phyloP scores from a whole-genome alignment of 1,140 invertebrate species.

The Platyura marginata region DNA sequence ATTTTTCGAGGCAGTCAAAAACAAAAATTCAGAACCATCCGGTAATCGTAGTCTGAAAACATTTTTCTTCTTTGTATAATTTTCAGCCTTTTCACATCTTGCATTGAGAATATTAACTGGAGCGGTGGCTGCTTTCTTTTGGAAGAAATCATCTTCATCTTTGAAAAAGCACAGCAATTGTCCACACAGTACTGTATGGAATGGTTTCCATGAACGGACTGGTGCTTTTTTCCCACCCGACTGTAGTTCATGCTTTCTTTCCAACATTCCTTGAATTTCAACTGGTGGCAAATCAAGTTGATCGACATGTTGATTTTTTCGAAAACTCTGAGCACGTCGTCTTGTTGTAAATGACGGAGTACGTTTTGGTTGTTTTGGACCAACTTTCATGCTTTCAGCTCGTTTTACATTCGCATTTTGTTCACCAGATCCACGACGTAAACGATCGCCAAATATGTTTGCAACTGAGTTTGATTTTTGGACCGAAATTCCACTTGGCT shows the following conservation, averaged over 20 bases:
- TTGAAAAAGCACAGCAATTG: conserved; percentile 97
- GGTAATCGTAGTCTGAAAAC: conserved; percentile 74
- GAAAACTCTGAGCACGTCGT: conserved; percentile 72
- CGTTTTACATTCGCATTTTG: conserved; percentile 46
- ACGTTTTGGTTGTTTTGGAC: conserved; percentile 52
- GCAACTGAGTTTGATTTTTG: conserved; percentile 36
- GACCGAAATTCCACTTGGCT: conserved; percentile 5
- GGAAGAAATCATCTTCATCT: conserved; percentile 77
- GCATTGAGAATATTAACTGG: conserved; percentile 76
- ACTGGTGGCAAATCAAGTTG: conserved; percentile 68
- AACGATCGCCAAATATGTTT: conserved; percentile 51
- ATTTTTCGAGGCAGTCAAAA: conserved; percentile 50
- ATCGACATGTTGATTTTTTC: conserved; percentile 50
- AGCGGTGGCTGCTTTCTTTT: conserved; percentile 71
- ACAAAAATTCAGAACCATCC: conserved; percentile 87
- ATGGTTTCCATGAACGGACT: conserved; percentile 87
- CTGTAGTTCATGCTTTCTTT: conserved; percentile 88
- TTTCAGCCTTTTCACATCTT: conserved; percentile 62
- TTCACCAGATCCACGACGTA: conserved; percentile 37
- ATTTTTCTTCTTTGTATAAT: conserved; percentile 91
- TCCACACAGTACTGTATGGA: conserved; percentile 89
- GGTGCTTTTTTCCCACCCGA: conserved; percentile 85
- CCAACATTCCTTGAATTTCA: conserved; percentile 75
- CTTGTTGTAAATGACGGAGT: conserved; percentile 91
- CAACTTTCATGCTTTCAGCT: conserved; percentile 75